Conservation (phyloP, 2,888 invertebrate species). For the Tyria jacobaeae region DNA sequence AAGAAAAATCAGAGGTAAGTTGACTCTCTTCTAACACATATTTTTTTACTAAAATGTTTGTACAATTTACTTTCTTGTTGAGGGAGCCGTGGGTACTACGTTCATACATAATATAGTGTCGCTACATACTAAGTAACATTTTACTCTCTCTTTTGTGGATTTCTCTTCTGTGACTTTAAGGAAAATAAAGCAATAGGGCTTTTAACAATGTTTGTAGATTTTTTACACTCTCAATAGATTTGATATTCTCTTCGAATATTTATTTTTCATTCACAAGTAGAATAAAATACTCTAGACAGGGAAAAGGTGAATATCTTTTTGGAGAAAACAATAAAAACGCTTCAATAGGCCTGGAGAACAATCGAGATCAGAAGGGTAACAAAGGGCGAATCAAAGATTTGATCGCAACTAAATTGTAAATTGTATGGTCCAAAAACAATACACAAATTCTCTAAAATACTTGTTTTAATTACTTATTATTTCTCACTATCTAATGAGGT, state of each 20-base stretch:
- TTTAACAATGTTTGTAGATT: not conserved
- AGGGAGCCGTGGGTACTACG: constrained; percentile 19
- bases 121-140: constrained; percentile 12
- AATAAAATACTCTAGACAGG: constrained; percentile 1
- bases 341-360: not conserved
- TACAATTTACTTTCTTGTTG: constrained; percentile 17
- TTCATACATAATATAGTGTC: constrained; percentile 37
- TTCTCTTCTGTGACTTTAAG: constrained; percentile 10
- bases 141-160: constrained; percentile 27
- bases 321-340: not conserved
- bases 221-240: constrained; percentile 6
- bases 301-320: not conserved
- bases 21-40: not conserved
- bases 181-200: constrained; percentile 4
- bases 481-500: too few relatives aligned
- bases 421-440: not conserved
- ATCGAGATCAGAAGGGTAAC: not conserved
- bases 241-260: not conserved
- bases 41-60: not conserved
- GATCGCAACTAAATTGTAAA: not conserved
- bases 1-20: not conserved
- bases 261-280: constrained; percentile 1
- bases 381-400: too few relatives aligned
- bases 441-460: too few relatives aligned
- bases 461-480: too few relatives aligned